Conservation (phyloP, 2,888 invertebrate genomes). For the Aspidiotus rigidus region DNA sequence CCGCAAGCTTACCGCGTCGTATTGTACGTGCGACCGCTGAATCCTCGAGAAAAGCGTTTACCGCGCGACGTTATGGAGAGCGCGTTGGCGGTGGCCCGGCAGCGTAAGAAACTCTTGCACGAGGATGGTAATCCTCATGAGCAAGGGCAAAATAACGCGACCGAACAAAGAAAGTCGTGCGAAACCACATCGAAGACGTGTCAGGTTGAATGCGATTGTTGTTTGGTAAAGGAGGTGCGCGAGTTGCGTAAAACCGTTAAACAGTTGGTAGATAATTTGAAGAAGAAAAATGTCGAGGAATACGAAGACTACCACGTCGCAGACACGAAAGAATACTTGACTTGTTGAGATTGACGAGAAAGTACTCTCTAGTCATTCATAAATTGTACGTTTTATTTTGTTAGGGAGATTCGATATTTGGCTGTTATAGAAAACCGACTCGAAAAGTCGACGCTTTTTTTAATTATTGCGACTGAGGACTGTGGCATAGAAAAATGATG, state of each 20-base stretch:
- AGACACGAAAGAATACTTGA: background rate
- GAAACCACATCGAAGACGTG: too few relatives aligned
- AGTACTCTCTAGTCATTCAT: too few relatives aligned
- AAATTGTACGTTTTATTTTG: too few relatives aligned
- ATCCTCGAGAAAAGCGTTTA: constrained; percentile 70
- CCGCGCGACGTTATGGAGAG: constrained; percentile 64
- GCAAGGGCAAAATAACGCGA: background rate
- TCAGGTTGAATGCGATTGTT: constrained; percentile 7
- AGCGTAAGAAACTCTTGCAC: constrained; percentile 14
- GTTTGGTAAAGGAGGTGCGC: constrained; percentile 12
- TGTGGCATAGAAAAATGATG: too few relatives aligned
- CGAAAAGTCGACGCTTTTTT: too few relatives aligned
- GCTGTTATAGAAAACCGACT: too few relatives aligned
- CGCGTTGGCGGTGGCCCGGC: constrained; percentile 22
- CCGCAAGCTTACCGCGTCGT: constrained; percentile 56
- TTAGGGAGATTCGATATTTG: too few relatives aligned
- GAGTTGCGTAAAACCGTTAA: constrained; percentile 10
- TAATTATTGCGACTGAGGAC: too few relatives aligned
- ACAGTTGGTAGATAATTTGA: constrained; percentile 9
- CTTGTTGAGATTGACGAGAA: background rate
- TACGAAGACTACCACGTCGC: background rate
- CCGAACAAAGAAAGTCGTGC: background rate
- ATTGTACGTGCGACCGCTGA: constrained; percentile 69
- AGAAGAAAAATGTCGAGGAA: background rate
- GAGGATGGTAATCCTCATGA: too few relatives aligned